A percentile compares a stretch with the other conserved stretches of the same genome.
phyloP scores from a whole-genome alignment of 2,888 invertebrate genomes.

The Margaritifera margaritifera region DNA sequence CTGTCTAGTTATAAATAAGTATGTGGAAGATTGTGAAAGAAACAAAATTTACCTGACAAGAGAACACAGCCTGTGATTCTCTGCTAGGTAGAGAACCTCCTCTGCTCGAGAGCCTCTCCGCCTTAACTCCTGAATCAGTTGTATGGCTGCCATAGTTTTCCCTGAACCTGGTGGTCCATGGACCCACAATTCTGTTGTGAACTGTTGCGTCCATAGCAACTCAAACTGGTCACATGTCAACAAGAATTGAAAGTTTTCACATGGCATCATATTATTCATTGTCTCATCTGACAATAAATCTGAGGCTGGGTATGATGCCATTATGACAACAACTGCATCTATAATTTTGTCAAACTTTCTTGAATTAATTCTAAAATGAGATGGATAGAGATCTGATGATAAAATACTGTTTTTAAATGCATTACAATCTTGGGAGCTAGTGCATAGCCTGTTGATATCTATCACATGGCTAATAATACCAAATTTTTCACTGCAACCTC shows the following conservation, averaged over 20 bases:
- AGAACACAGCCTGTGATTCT: constrained; percentile 56
- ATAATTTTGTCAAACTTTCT: constrained; percentile 45
- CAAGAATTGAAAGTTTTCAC: constrained; percentile 48
- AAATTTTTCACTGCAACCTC: constrained; percentile 53
- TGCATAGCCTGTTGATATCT: constrained; percentile 7
- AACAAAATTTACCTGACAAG: constrained; percentile 50
- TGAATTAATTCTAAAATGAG: constrained; percentile 39
- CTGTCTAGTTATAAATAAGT: too few relatives aligned
- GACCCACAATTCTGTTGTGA: constrained; percentile 59
- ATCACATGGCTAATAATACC: constrained; percentile 46
- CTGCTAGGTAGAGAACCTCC: constrained; percentile 56
- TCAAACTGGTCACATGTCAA: constrained; percentile 63
- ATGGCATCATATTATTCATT: constrained; percentile 22
- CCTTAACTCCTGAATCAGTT: constrained; percentile 52
- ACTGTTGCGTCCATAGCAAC: constrained; percentile 56
- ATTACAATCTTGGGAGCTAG: not conserved
- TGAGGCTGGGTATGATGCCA: constrained; percentile 51
- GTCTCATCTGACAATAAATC: constrained; percentile 16
- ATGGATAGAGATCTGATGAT: constrained; percentile 44
- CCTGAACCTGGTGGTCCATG: constrained; percentile 62
- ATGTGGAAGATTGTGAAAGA: not conserved
- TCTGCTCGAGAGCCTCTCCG: constrained; percentile 43
- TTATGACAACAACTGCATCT: constrained; percentile 48
- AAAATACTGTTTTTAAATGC: constrained; percentile 4
- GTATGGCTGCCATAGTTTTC: constrained; percentile 57